phyloP scores from a whole-genome alignment of 2,113 vertebrate genomes.

The Centrocercus urophasianus region DNA sequence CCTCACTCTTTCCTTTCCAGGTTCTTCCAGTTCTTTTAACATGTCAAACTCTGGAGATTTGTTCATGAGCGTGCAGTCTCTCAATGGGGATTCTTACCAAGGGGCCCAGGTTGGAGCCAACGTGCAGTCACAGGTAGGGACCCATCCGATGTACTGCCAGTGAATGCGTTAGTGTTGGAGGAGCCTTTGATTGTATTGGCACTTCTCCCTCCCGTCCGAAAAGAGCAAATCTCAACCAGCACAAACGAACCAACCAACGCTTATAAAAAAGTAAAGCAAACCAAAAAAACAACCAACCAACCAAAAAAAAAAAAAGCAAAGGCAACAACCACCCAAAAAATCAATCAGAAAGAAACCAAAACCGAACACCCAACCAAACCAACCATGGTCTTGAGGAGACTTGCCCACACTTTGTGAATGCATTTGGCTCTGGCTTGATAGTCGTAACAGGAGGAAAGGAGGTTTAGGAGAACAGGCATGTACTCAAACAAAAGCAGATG shows the following conservation, averaged over 20 bases:
- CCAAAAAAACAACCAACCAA: not conserved
- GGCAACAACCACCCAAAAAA: not conserved
- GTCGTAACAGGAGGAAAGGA: slow-evolving; percentile 19
- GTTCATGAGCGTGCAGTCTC: slow-evolving; percentile 99
- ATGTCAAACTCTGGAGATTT: slow-evolving; percentile 99
- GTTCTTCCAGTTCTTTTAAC: slow-evolving; percentile 99
- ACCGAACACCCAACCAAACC: slow-evolving; percentile 31
- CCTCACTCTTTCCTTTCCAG: slow-evolving; percentile 97
- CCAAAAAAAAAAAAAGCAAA: not conserved
- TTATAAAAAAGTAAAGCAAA: slow-evolving; percentile 43
- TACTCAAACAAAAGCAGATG: not conserved
- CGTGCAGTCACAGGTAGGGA: slow-evolving; percentile 99
- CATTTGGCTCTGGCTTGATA: slow-evolving; percentile 80
- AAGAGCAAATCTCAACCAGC: slow-evolving; percentile 68
- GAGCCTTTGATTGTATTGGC: slow-evolving; percentile 74
- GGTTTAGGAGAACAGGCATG: slow-evolving; percentile 4
- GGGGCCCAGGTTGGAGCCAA: slow-evolving; percentile 99
- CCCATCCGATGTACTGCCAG: slow-evolving; percentile 80
- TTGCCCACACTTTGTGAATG: slow-evolving; percentile 76
- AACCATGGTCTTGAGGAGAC: slow-evolving; percentile 64
- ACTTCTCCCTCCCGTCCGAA: slow-evolving; percentile 64
- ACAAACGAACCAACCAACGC: slow-evolving; percentile 35
- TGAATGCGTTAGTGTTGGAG: slow-evolving; percentile 70
- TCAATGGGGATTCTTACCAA: slow-evolving; percentile 99
- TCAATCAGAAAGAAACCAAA: slow-evolving; percentile 37